A percentile compares a stretch with the other conserved stretches of the same genome.
phyloP scores from a whole-genome alignment of 2,888 invertebrate genomes.

The Ptychoptera albimana region DNA sequence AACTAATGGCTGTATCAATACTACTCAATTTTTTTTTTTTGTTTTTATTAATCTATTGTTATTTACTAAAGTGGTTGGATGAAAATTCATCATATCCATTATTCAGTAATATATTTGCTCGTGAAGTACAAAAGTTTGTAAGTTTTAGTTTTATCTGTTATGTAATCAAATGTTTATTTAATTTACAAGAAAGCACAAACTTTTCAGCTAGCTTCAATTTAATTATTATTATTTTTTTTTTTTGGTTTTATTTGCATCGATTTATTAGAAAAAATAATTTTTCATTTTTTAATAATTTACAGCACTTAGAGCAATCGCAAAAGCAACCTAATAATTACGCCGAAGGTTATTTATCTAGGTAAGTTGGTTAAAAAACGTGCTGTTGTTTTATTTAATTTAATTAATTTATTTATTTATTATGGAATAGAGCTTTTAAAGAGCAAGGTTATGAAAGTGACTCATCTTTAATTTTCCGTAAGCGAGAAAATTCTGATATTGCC shows the following conservation, averaged over 20 bases:
- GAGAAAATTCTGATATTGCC: constrained; percentile 46
- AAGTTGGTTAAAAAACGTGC: constrained; percentile 22
- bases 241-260: no score
- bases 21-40: no score
- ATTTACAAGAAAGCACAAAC: neutral
- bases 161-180: no score
- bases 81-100: constrained; percentile 54
- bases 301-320: constrained; percentile 60
- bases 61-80: constrained; percentile 44
- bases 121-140: constrained; percentile 54
- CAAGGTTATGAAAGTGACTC: constrained; percentile 87
- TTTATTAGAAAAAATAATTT: no score
- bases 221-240: neutral
- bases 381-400: neutral
- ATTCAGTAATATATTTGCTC: constrained; percentile 51
- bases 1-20: no score
- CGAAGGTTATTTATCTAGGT: constrained; percentile 74
- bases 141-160: no score
- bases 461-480: constrained; percentile 66
- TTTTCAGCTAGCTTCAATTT: neutral
- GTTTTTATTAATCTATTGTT: no score
- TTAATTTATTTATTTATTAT: constrained; percentile 2
- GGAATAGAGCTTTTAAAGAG: constrained; percentile 62
- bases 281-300: constrained; percentile 14
- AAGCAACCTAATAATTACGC: constrained; percentile 42